Base-by-base conservation (phyloP, 2,113 vertebrate genomes). In the Phaethon lepturus region DNA sequence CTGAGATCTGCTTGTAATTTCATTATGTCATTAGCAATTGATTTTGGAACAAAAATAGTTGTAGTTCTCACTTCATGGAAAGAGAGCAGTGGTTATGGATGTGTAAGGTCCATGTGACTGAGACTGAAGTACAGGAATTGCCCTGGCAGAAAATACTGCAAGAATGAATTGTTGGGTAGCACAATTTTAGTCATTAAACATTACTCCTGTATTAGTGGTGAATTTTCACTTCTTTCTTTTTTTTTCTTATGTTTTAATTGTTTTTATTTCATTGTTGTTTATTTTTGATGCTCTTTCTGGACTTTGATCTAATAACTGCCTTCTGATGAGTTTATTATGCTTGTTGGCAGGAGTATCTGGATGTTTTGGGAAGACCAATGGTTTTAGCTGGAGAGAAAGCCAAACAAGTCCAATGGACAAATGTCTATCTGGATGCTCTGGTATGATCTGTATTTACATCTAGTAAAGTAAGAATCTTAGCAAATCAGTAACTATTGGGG, bases 341-440 rank as follows among this genome's bases (percentile, higher is more conserved):
- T 63, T 96, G 87, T 78, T 80, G 85, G 47, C 93, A 99, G 99
- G 99, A 99, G 93, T 99, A 99, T 86, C 97, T 99, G 94, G 99
- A 99, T 97, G 99, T 99, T 49, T 98, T 99, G 93, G 99, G 99
- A 88, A 99, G 99, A 97, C 99, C 99, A 17, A 99, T 99, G 99
- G 99, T 99, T 96, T 98, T 99, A 96, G 99, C 99, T 78, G 99
- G 99, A 97, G 98, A 99, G 64, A 98, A 98, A 95, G 99, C 99
- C 63, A 99, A 99, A 94, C 99, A 99, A 98, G 99, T 99, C 59
- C 99, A 99, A 31, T 99, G 99, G 99, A 99, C 99, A 31, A 99
- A 99, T 14, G 99, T 99, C 10, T 99, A 99, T 93, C 98, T 99
- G 72, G 99, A 99, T 95, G 99, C 99, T 63, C 97, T 99, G 99